phyloP scores from a whole-genome alignment of 2,113 vertebrate species.

The Nannospalax galili region DNA sequence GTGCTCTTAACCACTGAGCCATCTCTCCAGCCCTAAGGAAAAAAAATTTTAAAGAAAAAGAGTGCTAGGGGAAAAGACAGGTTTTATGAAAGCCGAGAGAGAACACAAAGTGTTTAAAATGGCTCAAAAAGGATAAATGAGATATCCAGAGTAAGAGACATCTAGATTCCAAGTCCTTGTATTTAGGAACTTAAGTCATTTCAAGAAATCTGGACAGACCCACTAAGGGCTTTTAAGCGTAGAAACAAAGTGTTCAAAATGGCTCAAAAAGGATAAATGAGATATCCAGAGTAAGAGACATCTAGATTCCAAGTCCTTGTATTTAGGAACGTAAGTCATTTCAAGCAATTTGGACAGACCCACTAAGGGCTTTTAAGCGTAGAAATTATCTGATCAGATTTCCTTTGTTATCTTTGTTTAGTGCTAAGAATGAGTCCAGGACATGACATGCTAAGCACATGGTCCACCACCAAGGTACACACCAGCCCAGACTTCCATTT shows the following conservation, averaged over 20 bases:
- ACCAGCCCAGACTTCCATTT: neutral
- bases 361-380: neutral
- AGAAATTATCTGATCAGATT: neutral
- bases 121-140: neutral
- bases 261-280: neutral
- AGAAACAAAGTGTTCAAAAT: neutral
- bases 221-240: neutral
- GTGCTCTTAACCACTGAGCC: no score
- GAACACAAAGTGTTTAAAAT: neutral
- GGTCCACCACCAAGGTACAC: neutral
- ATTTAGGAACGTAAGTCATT: neutral
- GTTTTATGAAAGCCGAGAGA: neutral
- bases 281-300: neutral
- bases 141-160: neutral
- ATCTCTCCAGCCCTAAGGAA: neutral
- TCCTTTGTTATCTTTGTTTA: neutral
- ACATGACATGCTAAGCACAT: neutral
- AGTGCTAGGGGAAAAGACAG: neutral
- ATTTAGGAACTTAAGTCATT: neutral
- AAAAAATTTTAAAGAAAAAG: neutral
- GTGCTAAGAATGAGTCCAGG: neutral
- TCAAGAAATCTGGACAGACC: neutral
- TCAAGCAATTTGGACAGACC: neutral
- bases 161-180: neutral
- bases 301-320: neutral